These are phyloP conservation scores for Characodon lateralis DNA, from an alignment of 2,797 vertebrate species.

Conservation along the genomic window DNA sequence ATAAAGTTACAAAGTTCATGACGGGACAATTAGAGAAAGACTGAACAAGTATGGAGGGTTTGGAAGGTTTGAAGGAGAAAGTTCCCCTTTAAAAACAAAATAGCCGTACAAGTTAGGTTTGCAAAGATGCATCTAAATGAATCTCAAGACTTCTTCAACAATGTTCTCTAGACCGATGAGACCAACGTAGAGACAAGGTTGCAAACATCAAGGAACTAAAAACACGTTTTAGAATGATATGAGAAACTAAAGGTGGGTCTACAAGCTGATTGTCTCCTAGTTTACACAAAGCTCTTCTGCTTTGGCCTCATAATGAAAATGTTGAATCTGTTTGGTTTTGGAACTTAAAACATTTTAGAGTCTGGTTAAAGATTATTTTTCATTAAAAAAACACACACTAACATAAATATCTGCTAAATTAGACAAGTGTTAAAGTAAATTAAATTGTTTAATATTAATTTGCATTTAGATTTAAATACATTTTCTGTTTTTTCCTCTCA, in stretches of 20 bases:
- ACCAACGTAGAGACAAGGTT: not conserved
- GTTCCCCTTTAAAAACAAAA: not conserved
- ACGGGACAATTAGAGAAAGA: not conserved
- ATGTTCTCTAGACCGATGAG: not conserved
- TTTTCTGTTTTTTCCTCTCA: slow-evolving; percentile 39
- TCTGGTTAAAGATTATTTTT: too few relatives aligned
- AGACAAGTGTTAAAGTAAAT: too few relatives aligned
- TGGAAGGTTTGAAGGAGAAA: not conserved
- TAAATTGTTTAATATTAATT: too few relatives aligned
- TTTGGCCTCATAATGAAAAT: not conserved
- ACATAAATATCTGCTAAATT: not conserved
- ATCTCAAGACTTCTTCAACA: not conserved
- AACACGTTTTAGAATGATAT: not conserved
- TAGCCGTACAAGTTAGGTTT: not conserved
- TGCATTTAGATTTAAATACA: not conserved
- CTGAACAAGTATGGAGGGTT: not conserved
- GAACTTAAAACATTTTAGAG: too few relatives aligned
- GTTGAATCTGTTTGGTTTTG: not conserved
- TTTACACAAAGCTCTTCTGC: not conserved
- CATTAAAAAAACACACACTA: not conserved
- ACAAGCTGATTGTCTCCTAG: not conserved
- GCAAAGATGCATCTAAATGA: not conserved
- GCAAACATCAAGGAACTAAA: not conserved
- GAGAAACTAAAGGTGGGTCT: not conserved
- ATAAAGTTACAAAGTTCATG: not conserved